Percentiles rank a stretch among this genome's conserved stretches.
These are phyloP conservation scores for Malurus cyaneus DNA, from an alignment of 2,113 vertebrate genomes.

Conservation along the genomic window DNA sequence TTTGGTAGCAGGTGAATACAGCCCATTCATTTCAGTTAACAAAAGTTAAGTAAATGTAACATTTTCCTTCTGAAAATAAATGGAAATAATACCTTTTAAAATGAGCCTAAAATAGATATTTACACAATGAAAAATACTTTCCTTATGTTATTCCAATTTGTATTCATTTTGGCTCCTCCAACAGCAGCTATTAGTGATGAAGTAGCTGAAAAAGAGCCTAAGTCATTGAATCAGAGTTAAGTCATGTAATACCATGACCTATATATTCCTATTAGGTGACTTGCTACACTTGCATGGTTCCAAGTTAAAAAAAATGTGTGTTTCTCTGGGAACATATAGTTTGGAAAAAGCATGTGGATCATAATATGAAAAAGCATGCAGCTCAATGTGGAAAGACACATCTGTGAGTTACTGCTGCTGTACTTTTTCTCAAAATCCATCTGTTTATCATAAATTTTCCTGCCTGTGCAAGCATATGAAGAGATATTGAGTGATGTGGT, in stretches of 20 bases:
- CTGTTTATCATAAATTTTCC: conserved; percentile 53
- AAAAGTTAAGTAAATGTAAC: not conserved
- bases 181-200: not conserved
- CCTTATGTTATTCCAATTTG: not conserved
- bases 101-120: not conserved
- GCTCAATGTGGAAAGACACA: conserved; percentile 34
- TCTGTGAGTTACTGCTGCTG: conserved; percentile 74
- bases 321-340: not conserved
- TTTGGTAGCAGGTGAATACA: not conserved
- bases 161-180: not conserved
- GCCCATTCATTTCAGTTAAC: not conserved
- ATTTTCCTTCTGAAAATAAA: conserved; percentile 27
- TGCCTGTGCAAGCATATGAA: conserved; percentile 70
- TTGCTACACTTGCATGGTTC: not conserved
- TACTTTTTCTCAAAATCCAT: conserved; percentile 80
- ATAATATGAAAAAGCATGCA: not conserved
- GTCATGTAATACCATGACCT: not conserved
- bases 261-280: not conserved
- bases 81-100: not conserved
- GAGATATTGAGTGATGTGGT: conserved; percentile 67
- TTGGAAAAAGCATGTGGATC: not conserved
- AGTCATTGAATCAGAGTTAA: not conserved
- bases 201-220: not conserved
- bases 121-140: not conserved
- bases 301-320: not conserved